These are phyloP conservation scores for Drosophila vallismaia DNA, from an alignment of 2,888 invertebrate species.

Conservation along the genomic window DNA sequence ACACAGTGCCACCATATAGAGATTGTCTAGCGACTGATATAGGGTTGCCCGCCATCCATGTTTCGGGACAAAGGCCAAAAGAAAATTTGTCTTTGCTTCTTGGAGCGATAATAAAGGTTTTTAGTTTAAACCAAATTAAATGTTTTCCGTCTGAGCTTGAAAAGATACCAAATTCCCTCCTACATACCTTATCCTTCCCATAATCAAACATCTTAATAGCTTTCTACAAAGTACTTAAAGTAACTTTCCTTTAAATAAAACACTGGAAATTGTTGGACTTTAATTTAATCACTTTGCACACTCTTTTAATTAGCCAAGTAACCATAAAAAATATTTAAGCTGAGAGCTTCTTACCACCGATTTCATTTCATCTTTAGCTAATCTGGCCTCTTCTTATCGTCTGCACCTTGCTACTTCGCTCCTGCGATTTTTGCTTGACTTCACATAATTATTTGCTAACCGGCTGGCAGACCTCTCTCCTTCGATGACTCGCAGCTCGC, in stretches of 20 bases:
- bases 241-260: background rate
- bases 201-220: background rate
- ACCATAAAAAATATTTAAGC: constrained; percentile 33
- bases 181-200: too few relatives aligned
- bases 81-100: constrained; percentile 9
- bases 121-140: background rate
- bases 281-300: constrained; percentile 1
- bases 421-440: constrained; percentile 53
- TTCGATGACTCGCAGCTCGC: constrained; percentile 16
- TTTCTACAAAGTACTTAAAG: background rate
- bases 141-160: too few relatives aligned
- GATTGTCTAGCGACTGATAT: constrained; percentile 49
- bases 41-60: constrained; percentile 19
- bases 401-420: constrained; percentile 19
- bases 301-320: constrained; percentile 30
- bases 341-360: constrained; percentile 24
- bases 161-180: too few relatives aligned
- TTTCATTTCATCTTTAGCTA: constrained; percentile 24
- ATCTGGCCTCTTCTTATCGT: constrained; percentile 35
- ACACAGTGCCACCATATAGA: constrained; percentile 59
- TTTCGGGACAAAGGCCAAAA: constrained; percentile 2
- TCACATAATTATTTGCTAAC: constrained; percentile 63
- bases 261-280: background rate
- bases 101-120: background rate
- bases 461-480: constrained; percentile 29